Percentiles rank a stretch among this genome's conserved stretches.
These are phyloP conservation scores for Alexandromys fortis DNA, from an alignment of 2,113 vertebrate species.

Conservation along the genomic window DNA sequence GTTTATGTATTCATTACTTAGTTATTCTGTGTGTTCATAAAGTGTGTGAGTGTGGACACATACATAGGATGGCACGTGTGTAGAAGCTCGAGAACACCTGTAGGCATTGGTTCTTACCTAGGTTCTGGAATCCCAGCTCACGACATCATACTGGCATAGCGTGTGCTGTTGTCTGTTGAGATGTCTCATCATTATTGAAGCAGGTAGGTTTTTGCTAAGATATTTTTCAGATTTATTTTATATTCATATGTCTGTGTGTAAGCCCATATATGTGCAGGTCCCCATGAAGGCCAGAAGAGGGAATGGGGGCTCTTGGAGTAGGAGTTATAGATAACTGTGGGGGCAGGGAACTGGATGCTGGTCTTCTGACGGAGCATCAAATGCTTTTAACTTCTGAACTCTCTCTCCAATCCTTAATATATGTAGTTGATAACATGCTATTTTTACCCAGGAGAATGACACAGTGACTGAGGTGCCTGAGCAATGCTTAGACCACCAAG, in stretches of 20 bases:
- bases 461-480: neutral
- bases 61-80: too few relatives aligned
- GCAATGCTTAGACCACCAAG: neutral
- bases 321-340: neutral
- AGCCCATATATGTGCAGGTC: too few relatives aligned
- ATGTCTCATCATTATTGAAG: neutral
- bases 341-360: neutral
- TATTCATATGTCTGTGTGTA: neutral
- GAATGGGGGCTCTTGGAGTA: too few relatives aligned
- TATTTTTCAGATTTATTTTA: neutral
- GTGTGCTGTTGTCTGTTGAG: too few relatives aligned
- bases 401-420: neutral
- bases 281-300: neutral
- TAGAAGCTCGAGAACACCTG: too few relatives aligned
- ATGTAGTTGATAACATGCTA: neutral
- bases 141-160: accelerated
- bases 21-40: neutral
- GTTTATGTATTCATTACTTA: too few relatives aligned
- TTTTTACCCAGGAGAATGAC: neutral
- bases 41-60: neutral
- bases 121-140: neutral
- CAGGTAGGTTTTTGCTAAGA: neutral
- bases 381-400: neutral
- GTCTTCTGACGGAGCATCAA: neutral
- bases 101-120: too few relatives aligned